A percentile compares a stretch with the other conserved stretches of the same genome.
Conservation (phyloP, 2,113 vertebrate genomes). For the Xiphophorus hellerii region DNA sequence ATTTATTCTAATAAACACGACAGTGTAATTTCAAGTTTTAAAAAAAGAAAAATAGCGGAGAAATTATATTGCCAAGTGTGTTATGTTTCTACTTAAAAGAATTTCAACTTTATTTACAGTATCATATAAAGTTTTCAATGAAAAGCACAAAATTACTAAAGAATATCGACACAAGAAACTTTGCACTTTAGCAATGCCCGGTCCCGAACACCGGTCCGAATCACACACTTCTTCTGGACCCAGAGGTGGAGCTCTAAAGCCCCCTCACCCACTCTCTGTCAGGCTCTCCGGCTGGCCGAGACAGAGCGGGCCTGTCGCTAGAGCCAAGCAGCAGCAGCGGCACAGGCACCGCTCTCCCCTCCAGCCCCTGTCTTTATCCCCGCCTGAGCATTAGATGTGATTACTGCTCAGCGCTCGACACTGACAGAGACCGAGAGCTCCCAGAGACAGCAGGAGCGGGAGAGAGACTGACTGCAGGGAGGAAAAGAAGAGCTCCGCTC, state of each 20-base stretch:
- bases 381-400: conserved; percentile 85
- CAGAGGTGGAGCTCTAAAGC: conserved; percentile 61
- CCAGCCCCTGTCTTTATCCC: conserved; percentile 78
- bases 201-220: conserved; percentile 74
- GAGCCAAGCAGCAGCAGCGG: conserved; percentile 53
- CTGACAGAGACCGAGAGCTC: conserved; percentile 80
- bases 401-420: conserved; percentile 83
- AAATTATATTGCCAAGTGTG: not conserved
- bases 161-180: conserved; percentile 56
- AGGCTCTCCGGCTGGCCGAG: conserved; percentile 38
- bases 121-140: not conserved
- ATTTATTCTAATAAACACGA: not conserved
- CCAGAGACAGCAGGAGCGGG: conserved; percentile 71
- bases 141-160: conserved; percentile 13
- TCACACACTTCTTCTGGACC: conserved; percentile 76
- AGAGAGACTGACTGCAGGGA: conserved; percentile 51
- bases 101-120: not conserved
- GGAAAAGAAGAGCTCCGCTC: conserved; percentile 46
- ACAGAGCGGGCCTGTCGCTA: conserved; percentile 45
- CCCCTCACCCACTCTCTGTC: conserved; percentile 26
- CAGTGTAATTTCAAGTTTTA: conserved; percentile 1
- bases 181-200: conserved; percentile 67
- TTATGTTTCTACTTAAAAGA: not conserved
- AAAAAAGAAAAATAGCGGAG: not conserved
- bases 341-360: conserved; percentile 68